phyloP scores from a whole-genome alignment of 2,888 invertebrate species.

The Brachynemurus nebulosus region DNA sequence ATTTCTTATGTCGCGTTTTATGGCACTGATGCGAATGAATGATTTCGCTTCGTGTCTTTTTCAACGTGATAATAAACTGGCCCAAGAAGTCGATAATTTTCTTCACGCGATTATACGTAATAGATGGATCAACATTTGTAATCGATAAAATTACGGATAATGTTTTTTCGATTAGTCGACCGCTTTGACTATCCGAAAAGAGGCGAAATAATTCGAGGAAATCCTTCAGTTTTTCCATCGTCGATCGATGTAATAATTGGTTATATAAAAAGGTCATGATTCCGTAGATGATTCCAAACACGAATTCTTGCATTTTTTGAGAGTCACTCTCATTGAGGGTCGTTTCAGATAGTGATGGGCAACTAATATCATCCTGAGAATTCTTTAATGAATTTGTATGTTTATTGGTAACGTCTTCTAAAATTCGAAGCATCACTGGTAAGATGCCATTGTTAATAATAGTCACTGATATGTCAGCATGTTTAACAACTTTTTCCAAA shows the following conservation, averaged over 20 bases:
- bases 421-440: slow-evolving; percentile 43
- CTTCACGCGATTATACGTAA: slow-evolving; percentile 33
- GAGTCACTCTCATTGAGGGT: slow-evolving; percentile 28
- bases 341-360: neutral
- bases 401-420: slow-evolving; percentile 41
- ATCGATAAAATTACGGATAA: slow-evolving; percentile 39
- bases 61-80: slow-evolving; percentile 39
- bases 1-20: slow-evolving; percentile 37
- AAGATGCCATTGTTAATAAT: slow-evolving; percentile 44
- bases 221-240: slow-evolving; percentile 37
- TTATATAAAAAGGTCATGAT: slow-evolving; percentile 45
- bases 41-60: slow-evolving; percentile 41
- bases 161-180: slow-evolving; percentile 40
- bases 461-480: slow-evolving; percentile 39
- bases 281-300: slow-evolving; percentile 44
- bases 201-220: slow-evolving; percentile 44
- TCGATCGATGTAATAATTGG: slow-evolving; percentile 39
- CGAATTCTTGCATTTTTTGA: slow-evolving; percentile 39
- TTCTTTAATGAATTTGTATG: slow-evolving; percentile 11
- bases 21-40: slow-evolving; percentile 39
- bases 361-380: slow-evolving; percentile 4
- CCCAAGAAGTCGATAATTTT: slow-evolving; percentile 43
- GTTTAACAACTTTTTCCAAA: slow-evolving; percentile 38
- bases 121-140: slow-evolving; percentile 30
- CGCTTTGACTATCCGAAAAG: slow-evolving; percentile 43